These are phyloP conservation scores for Spondyliosoma cantharus DNA, from an alignment of 2,797 vertebrate species.

Conservation along the genomic window DNA sequence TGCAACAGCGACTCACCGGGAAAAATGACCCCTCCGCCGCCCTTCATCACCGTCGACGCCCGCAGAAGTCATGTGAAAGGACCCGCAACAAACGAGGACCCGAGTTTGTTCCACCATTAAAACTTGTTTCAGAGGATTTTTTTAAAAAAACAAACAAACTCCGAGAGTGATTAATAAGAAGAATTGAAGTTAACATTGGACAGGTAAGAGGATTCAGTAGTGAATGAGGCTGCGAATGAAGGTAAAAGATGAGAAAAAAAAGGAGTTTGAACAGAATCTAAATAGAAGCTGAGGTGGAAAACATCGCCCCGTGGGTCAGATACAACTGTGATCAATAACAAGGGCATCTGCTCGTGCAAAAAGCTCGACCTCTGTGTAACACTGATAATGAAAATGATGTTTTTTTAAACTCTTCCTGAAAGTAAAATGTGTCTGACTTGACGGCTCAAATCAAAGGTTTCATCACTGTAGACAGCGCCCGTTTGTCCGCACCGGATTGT, in stretches of 20 bases:
- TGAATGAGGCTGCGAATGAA: slow-evolving; percentile 2
- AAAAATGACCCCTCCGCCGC: slow-evolving; percentile 82
- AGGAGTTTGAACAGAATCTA: background rate
- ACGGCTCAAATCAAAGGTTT: slow-evolving; percentile 17
- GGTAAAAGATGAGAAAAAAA: background rate
- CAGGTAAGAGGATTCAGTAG: slow-evolving; percentile 76
- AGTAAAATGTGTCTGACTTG: background rate
- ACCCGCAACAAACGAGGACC: slow-evolving; percentile 58
- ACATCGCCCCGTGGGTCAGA: slow-evolving; percentile 6
- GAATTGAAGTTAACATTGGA: slow-evolving; percentile 63
- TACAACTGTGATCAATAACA: slow-evolving; percentile 14
- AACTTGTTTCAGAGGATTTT: slow-evolving; percentile 69
- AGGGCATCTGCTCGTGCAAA: slow-evolving; percentile 1
- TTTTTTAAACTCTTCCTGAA: background rate
- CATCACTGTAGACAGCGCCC: slow-evolving; percentile 51
- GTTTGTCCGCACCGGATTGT: background rate
- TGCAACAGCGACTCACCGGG: slow-evolving; percentile 74
- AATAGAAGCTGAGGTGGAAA: background rate
- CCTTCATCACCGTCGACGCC: slow-evolving; percentile 50
- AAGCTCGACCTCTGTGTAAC: background rate
- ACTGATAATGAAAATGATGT: background rate
- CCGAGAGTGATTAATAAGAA: slow-evolving; percentile 51
- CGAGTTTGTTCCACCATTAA: slow-evolving; percentile 64
- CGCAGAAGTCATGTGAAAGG: slow-evolving; percentile 70
- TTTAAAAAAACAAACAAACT: slow-evolving; percentile 38